These are phyloP conservation scores for Drepana arcuata DNA, from an alignment of 1,140 invertebrate species.

Conservation along the genomic window DNA sequence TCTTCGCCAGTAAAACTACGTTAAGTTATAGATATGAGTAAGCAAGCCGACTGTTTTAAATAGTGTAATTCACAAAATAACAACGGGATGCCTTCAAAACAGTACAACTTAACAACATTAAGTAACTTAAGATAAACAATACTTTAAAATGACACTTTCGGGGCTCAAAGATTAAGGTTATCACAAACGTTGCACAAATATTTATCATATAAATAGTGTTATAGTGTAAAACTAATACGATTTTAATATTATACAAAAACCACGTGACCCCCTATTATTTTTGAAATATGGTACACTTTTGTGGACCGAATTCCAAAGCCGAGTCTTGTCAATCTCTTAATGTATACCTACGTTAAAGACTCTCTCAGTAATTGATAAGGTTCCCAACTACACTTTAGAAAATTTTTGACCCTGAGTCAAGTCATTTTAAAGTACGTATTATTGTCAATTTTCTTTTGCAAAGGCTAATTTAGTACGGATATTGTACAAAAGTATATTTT, in stretches of 20 bases:
- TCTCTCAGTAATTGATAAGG: too few species aligned
- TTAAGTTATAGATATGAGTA: constrained; percentile 52
- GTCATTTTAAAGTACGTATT: constrained; percentile 13
- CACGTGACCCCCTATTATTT: too few species aligned
- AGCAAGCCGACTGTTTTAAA: constrained; percentile 64
- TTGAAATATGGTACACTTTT: too few species aligned
- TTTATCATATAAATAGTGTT: background rate
- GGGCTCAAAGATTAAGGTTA: background rate
- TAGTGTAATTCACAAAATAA: constrained; percentile 59
- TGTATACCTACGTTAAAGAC: too few species aligned
- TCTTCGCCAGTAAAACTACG: constrained; percentile 49
- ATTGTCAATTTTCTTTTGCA: constrained; percentile 17
- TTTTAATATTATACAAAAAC: background rate
- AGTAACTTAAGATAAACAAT: constrained; percentile 48
- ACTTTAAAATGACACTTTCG: constrained; percentile 34
- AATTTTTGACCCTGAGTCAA: background rate
- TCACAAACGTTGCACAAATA: background rate
- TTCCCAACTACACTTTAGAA: too few species aligned
- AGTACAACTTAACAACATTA: constrained; percentile 68
- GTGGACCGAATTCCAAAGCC: too few species aligned
- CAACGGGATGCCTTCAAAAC: constrained; percentile 65
- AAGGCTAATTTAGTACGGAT: too few species aligned
- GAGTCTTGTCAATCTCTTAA: too few species aligned
- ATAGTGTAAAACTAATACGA: background rate
- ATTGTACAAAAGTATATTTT: too few species aligned